Evolutionary conservation across 2,888 invertebrate species (phyloP), one percentile per base, ranked within the genome.

Genomic region (Polymixis lichenea): DNA sequence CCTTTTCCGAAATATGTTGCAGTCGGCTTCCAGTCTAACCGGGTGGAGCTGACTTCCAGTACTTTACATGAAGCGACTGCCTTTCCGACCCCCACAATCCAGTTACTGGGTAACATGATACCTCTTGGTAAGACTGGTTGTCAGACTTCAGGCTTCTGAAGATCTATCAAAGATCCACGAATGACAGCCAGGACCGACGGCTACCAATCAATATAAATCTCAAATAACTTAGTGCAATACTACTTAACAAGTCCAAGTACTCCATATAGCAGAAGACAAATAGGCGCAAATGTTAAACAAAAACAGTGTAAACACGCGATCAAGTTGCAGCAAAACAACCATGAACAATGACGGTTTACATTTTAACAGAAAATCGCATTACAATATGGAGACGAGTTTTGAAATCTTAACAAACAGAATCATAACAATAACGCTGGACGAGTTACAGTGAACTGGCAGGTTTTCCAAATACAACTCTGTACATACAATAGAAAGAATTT

Each of bases 311-410:
- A 93, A 93, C 92, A 92, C 25, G 46, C 73, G 76, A 78, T 92
- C 91, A 82, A 85, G 90, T 92, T 91, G 91, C 92, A 89, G 91
- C 83, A 79, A 93, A 93, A 93, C 93, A 91, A 89, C 84, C 81
- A 87, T 90, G 94, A 95, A 95, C 95, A 95, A 96, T 95, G 95
- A 91, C 89, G 92, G 95, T 95, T 95, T 95, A 94, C 95, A 93
- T 93, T 93, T 94, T 92, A 94, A 93, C 93, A 91, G 94, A 94
- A 94, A 94, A 93, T 92, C 91, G 90, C 92, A 93, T 93, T 92
- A 92, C 92, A 91, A 90, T 93, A 91, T 90, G 87, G 88, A 89
- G 92, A 90, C 87, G 85, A 90, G 93, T 93, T 93, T 93, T 92
- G 92, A 93, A 93, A 93, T 93, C 91, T 90, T 91, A 91, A 91